Conservation (phyloP, 2,113 vertebrate species). For the Oryzias woworae region DNA sequence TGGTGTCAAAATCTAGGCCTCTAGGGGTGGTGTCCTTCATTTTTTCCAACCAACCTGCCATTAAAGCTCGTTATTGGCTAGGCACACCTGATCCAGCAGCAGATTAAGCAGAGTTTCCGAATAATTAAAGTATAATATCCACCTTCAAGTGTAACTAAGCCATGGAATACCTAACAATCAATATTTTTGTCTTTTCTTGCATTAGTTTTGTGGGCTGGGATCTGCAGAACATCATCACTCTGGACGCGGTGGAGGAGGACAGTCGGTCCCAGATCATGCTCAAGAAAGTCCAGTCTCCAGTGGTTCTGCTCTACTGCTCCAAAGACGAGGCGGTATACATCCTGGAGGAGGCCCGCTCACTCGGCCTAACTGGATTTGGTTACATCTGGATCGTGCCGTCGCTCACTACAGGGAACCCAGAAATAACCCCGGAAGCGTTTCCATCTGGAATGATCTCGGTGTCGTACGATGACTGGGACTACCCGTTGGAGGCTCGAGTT, state of each 20-base stretch:
- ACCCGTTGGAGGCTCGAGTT: slow-evolving; percentile 88
- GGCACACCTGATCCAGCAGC: too few relatives aligned
- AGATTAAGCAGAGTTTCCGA: too few relatives aligned
- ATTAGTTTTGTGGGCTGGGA: slow-evolving; percentile 96
- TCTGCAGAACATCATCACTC: slow-evolving; percentile 89
- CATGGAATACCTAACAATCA: slow-evolving; percentile 22
- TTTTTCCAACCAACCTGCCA: too few relatives aligned
- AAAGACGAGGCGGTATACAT: slow-evolving; percentile 93
- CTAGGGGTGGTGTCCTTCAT: too few relatives aligned
- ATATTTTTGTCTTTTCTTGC: slow-evolving; percentile 38
- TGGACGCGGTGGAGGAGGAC: slow-evolving; percentile 91
- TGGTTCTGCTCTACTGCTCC: slow-evolving; percentile 95
- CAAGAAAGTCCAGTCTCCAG: slow-evolving; percentile 95
- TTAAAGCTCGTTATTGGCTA: too few relatives aligned
- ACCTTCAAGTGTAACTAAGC: too few relatives aligned
- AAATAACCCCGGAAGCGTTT: slow-evolving; percentile 88
- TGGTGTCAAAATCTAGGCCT: too few relatives aligned
- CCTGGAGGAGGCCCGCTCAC: slow-evolving; percentile 92
- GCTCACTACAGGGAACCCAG: slow-evolving; percentile 29
- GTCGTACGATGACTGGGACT: slow-evolving; percentile 97
- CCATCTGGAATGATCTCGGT: slow-evolving; percentile 95
- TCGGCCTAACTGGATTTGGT: slow-evolving; percentile 93
- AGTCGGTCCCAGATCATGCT: slow-evolving; percentile 91
- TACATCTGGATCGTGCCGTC: slow-evolving; percentile 98
- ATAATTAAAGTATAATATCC: too few relatives aligned